Evolutionary conservation across 2,113 vertebrate genomes (phyloP), one percentile per base, ranked within the genome.

Genomic region (Callocephalon fimbriatum): DNA sequence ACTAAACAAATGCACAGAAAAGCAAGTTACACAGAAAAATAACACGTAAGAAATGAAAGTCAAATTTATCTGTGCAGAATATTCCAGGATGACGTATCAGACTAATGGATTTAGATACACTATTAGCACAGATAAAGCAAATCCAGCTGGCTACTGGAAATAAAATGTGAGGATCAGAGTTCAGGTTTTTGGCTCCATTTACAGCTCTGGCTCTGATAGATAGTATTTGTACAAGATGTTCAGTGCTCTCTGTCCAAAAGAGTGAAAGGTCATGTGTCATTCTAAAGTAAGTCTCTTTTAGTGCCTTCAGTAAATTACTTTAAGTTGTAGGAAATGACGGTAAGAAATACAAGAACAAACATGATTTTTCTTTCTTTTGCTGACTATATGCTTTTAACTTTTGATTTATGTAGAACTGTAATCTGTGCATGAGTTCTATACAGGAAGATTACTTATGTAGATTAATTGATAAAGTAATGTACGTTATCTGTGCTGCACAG

Each of bases 231-330:
- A 93, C 80, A 81, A 84, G 63, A 92, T 71, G 27, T 61, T 81
- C 80, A 87, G 72, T 38, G 77, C 78, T 90, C 44, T 62, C 72
- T 86, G 44, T 72, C 78, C 74, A 84, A 86, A 91, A 70, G 22
- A 84, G 61, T 58, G 54, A 95, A 94, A 95, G 51, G 81, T 72
- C 86, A 91, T 9, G 15, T 81, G 93, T 51, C 88, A 48, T 70
- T 62, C 68, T 51, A 73, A 13, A 51, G 26, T 59, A 82, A 83
- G 45, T 18, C 35, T 59, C 38, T 77, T 59, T 23, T 40, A 80
- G 12, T 86, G 61, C 22, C 76, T 62, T 90, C 45, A 54, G 56
- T 50, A 90, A 86, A 92, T 74, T 81, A 80, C 26, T 58, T 84
- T n/a, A 77, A 72, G 20, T 50, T 86, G 47, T 29, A 65, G 56